Percentiles rank a stretch among this genome's conserved stretches.
Evolutionary conservation across 2,888 invertebrate species (phyloP).

Genomic region (Dyspetes luteomarginatus): DNA sequence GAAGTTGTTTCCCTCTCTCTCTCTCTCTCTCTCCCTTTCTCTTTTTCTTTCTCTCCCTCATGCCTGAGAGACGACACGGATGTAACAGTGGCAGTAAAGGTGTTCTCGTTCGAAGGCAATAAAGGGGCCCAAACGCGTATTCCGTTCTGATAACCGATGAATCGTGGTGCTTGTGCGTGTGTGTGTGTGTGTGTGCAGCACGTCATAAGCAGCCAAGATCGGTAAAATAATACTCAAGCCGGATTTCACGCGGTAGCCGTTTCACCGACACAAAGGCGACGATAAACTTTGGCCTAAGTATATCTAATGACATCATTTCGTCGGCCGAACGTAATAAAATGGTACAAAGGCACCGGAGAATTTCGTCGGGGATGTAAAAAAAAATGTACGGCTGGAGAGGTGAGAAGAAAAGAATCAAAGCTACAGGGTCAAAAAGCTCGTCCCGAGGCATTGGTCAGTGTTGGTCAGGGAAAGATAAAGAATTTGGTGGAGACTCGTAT

Average conservation of each 20-base stretch:
- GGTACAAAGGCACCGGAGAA: conserved; percentile 72
- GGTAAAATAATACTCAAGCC: conserved; percentile 40
- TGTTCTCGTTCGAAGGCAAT: conserved; percentile 56
- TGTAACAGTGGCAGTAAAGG: conserved; percentile 64
- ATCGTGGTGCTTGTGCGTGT: conserved; percentile 5
- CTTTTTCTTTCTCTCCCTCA: neutral
- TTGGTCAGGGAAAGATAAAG: conserved; percentile 32
- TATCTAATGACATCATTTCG: conserved; percentile 81
- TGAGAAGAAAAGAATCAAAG: conserved; percentile 42
- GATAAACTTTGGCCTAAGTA: conserved; percentile 79
- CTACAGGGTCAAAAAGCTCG: conserved; percentile 53
- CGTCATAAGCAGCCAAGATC: conserved; percentile 18
- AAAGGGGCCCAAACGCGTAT: conserved; percentile 65
- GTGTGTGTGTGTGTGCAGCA: conserved; percentile 36
- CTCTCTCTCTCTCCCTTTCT: too few relatives aligned
- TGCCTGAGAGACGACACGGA: conserved; percentile 1
- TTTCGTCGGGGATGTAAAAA: conserved; percentile 75
- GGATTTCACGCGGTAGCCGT: conserved; percentile 73
- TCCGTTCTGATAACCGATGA: conserved; percentile 72
- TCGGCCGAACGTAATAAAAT: conserved; percentile 75
- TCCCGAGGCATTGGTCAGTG: conserved; percentile 39
- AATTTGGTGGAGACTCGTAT: conserved; percentile 28
- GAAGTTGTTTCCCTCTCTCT: conserved; percentile 4
- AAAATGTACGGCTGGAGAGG: conserved; percentile 11
- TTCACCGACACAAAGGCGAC: conserved; percentile 73